phyloP scores from a whole-genome alignment of 2,797 vertebrate genomes.

The Nothura maculosa region DNA sequence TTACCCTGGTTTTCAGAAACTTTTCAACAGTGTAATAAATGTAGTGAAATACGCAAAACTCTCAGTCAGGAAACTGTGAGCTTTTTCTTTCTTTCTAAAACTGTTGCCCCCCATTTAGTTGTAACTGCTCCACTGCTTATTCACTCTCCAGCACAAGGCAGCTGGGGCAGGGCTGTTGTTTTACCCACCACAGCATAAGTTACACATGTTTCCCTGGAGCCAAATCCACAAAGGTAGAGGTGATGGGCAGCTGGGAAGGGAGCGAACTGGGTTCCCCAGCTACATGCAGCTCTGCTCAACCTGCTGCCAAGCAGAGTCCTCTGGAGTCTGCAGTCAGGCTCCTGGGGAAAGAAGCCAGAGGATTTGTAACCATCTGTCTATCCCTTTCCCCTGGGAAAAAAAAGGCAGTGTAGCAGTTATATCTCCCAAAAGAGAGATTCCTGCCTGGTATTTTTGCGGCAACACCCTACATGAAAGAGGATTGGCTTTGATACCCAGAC shows the following conservation, averaged over 20 bases:
- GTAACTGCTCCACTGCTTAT: slow-evolving; percentile 51
- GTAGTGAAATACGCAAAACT: slow-evolving; percentile 65
- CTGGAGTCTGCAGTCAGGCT: not conserved
- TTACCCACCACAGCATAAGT: slow-evolving; percentile 37
- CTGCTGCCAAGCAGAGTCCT: not conserved
- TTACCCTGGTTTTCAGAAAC: slow-evolving; percentile 39
- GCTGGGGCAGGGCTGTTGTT: not conserved
- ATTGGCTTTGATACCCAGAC: not conserved
- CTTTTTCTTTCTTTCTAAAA: slow-evolving; percentile 43
- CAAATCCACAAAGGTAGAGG: slow-evolving; percentile 11
- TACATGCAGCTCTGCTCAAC: slow-evolving; percentile 43
- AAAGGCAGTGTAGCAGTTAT: slow-evolving; percentile 10
- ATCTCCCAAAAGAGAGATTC: slow-evolving; percentile 3
- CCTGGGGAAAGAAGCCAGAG: slow-evolving; percentile 19
- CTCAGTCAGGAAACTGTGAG: slow-evolving; percentile 5
- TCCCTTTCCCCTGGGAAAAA: slow-evolving; percentile 1
- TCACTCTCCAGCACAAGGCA: slow-evolving; percentile 48
- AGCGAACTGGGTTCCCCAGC: not conserved
- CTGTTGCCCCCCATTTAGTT: not conserved
- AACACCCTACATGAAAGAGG: not conserved
- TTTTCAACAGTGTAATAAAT: slow-evolving; percentile 33
- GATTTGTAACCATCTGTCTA: slow-evolving; percentile 54
- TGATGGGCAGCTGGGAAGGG: slow-evolving; percentile 28
- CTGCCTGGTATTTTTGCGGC: slow-evolving; percentile 8
- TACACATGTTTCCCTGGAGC: slow-evolving; percentile 45